Evolutionary conservation across 2,113 vertebrate species (phyloP).

Genomic region (Cochlearius cochlearius): DNA sequence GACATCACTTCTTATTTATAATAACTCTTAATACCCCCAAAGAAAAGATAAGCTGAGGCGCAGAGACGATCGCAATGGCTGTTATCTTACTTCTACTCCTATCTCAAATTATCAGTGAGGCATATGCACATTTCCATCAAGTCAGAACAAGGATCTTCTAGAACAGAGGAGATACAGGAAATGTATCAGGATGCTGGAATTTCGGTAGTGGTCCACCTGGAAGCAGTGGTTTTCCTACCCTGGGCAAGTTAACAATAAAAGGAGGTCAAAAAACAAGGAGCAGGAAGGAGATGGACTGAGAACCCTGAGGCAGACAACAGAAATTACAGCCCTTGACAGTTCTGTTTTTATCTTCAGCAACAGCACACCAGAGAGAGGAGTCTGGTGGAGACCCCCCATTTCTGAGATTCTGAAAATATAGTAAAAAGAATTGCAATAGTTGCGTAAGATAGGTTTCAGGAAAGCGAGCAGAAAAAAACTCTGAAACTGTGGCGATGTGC

Average conservation of each 20-base stretch:
- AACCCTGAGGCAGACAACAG: neutral
- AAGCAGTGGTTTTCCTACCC: neutral
- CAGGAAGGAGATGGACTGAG: neutral
- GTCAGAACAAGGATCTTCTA: neutral
- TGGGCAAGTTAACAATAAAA: neutral
- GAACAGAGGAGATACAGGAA: neutral
- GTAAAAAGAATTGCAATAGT: neutral
- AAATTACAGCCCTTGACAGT: neutral
- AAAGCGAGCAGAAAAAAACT: neutral
- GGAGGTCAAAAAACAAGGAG: neutral
- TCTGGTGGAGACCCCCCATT: neutral
- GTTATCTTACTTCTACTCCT: neutral
- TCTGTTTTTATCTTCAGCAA: neutral
- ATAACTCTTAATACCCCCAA: neutral
- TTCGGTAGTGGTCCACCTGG: neutral
- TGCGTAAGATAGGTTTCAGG: neutral
- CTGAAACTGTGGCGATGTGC: no score
- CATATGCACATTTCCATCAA: neutral
- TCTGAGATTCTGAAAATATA: neutral
- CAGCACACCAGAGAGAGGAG: neutral
- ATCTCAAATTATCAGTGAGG: neutral
- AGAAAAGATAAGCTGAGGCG: neutral
- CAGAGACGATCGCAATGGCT: neutral
- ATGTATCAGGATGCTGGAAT: neutral
- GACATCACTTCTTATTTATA: neutral